Percentiles rank a stretch among this genome's conserved stretches.
Evolutionary conservation across 2,113 vertebrate genomes (phyloP).

Genomic region (Uropsilus gracilis): DNA sequence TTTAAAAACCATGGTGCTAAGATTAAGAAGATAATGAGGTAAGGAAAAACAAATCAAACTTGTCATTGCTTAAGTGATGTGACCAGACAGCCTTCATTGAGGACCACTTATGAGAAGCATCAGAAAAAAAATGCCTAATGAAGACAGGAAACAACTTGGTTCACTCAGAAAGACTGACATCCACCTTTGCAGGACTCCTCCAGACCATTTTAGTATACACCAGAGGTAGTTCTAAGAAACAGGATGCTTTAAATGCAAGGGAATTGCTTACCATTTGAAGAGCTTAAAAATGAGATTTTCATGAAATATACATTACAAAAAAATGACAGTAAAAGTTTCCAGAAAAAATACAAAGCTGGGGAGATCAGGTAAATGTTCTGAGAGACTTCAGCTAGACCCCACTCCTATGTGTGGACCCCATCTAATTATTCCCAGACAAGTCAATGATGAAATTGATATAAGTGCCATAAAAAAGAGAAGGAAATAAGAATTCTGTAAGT

Average conservation of each 20-base stretch:
- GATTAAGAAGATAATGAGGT: conserved; percentile 54
- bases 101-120: background rate
- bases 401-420: background rate
- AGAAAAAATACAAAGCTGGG: background rate
- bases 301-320: background rate
- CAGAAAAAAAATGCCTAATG: background rate
- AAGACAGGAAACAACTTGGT: background rate
- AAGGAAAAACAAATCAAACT: conserved; percentile 10
- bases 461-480: background rate
- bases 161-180: background rate
- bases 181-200: fast-evolving
- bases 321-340: background rate
- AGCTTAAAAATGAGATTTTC: background rate
- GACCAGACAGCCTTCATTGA: background rate
- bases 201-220: background rate
- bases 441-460: background rate
- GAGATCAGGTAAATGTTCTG: background rate
- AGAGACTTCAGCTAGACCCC: background rate
- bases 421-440: background rate
- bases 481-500: background rate
- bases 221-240: background rate
- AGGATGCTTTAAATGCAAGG: background rate
- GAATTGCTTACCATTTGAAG: background rate
- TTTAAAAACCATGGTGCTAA: conserved; percentile 65
- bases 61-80: background rate